These are phyloP conservation scores for Colius striatus DNA, from an alignment of 2,113 vertebrate species.

Conservation along the genomic window DNA sequence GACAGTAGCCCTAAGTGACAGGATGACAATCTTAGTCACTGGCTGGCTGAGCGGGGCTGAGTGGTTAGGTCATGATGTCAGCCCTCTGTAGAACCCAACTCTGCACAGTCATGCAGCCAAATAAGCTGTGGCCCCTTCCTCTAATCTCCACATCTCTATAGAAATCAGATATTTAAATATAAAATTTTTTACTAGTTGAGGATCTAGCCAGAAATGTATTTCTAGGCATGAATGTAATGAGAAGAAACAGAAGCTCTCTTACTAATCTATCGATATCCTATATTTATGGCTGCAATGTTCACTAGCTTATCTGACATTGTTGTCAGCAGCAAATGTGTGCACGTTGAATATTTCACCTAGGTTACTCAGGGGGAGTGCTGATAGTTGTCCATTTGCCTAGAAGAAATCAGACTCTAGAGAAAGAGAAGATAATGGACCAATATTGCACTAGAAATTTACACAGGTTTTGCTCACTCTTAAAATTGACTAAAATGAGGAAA, in stretches of 20 bases:
- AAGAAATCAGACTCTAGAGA: not conserved
- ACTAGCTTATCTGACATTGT: not conserved
- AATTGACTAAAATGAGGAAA: not conserved
- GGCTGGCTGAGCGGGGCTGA: not conserved
- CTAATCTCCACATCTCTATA: not conserved
- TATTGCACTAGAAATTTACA: not conserved
- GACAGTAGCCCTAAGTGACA: not conserved
- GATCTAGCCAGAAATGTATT: not conserved
- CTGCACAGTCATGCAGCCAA: not conserved
- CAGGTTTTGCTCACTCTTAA: not conserved
- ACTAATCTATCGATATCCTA: not conserved
- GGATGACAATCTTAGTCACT: not conserved
- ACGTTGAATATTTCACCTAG: not conserved
- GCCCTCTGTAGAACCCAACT: not conserved
- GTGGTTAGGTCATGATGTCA: fast-evolving
- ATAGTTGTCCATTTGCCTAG: not conserved
- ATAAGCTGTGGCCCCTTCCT: not conserved
- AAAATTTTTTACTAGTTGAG: not conserved
- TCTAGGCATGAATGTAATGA: not conserved
- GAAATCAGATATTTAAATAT: not conserved
- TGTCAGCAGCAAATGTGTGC: not conserved
- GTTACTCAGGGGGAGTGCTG: fast-evolving
- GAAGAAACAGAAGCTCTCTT: not conserved
- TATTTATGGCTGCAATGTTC: not conserved
- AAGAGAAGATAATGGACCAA: not conserved